A percentile compares a stretch with the other conserved stretches of the same genome.
These are phyloP conservation scores for Pristiophorus japonicus DNA, from an alignment of 2,113 vertebrate genomes.

Conservation along the genomic window DNA sequence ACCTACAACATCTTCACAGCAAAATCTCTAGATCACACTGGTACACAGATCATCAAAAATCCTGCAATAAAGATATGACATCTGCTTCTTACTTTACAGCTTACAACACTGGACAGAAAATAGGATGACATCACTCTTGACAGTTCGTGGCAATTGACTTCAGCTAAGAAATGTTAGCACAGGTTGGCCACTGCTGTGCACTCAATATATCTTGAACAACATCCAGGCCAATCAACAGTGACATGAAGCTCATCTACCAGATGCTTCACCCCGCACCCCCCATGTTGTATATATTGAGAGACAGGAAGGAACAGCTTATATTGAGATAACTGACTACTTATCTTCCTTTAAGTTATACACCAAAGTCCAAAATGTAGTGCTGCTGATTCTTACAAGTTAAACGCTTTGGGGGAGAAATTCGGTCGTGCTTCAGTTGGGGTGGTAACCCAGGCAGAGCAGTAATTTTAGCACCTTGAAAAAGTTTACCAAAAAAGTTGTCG, in stretches of 20 bases:
- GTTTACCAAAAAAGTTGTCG: too few relatives aligned
- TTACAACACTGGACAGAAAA: not conserved
- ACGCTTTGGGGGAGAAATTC: too few relatives aligned
- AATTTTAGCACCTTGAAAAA: too few relatives aligned
- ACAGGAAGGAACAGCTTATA: not conserved
- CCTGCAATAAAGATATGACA: not conserved
- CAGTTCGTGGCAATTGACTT: not conserved
- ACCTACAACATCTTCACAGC: not conserved
- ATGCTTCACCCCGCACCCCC: not conserved
- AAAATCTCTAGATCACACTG: not conserved
- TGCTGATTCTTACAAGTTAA: too few relatives aligned
- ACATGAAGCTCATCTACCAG: not conserved
- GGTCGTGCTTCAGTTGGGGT: too few relatives aligned
- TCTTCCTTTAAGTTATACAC: not conserved
- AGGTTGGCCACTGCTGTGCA: not conserved
- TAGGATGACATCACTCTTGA: not conserved
- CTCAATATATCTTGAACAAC: not conserved
- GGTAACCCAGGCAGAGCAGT: too few relatives aligned
- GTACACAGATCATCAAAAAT: not conserved
- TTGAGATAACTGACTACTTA: not conserved
- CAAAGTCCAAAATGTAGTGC: not conserved
- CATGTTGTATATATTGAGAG: not conserved
- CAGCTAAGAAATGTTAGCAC: not conserved
- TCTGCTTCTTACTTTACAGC: not conserved
- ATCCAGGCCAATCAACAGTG: not conserved